phyloP scores from a whole-genome alignment of 2,113 vertebrate genomes.

The Psettodes erumei region DNA sequence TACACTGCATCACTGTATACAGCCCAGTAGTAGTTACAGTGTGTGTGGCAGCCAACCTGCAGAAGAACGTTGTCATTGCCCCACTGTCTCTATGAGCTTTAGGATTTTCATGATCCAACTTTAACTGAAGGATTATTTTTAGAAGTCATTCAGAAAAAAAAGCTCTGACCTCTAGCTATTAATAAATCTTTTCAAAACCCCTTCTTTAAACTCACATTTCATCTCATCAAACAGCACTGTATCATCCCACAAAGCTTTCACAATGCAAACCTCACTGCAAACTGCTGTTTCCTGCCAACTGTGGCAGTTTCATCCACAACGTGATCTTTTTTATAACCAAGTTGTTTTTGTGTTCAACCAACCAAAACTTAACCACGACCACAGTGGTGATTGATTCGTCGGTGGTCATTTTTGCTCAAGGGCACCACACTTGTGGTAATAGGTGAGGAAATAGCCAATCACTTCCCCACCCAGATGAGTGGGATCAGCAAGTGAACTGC shows the following conservation, averaged over 20 bases:
- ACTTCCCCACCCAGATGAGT: background rate
- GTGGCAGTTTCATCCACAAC: background rate
- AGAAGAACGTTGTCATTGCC: background rate
- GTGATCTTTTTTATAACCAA: no score
- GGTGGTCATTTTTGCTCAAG: background rate
- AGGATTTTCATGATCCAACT: slow-evolving; percentile 31
- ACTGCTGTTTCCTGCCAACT: background rate
- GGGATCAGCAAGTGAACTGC: background rate
- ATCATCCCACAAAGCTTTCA: background rate
- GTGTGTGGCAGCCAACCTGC: background rate
- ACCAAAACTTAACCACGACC: background rate
- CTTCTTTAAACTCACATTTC: background rate
- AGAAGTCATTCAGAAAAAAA: slow-evolving; percentile 38
- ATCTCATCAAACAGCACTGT: slow-evolving; percentile 6
- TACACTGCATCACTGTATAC: background rate
- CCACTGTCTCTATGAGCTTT: slow-evolving; percentile 7
- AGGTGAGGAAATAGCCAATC: background rate
- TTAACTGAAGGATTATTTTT: slow-evolving; percentile 54
- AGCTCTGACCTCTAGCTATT: slow-evolving; percentile 36
- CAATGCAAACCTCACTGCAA: background rate
- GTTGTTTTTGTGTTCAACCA: background rate
- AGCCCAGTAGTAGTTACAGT: background rate
- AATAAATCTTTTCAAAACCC: slow-evolving; percentile 34
- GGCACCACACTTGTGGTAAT: background rate
- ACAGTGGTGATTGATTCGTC: background rate